Percentiles rank a stretch among this genome's conserved stretches.
Conservation (phyloP, 1,140 invertebrate species). For the Drosophila pachea region DNA sequence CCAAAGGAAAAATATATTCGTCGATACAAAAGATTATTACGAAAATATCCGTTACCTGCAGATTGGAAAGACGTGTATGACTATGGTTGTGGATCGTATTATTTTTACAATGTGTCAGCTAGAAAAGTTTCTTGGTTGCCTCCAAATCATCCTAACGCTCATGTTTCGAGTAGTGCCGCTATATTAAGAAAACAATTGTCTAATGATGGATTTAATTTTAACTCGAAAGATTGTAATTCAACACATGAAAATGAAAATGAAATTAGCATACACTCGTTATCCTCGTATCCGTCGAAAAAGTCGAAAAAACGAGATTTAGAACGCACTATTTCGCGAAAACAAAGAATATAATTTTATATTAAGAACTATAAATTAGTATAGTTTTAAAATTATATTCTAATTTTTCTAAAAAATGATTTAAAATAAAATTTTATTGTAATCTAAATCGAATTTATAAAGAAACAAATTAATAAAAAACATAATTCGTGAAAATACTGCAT, state of each 20-base stretch:
- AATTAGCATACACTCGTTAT: slow-evolving; percentile 2
- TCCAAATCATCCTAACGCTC: slow-evolving; percentile 92
- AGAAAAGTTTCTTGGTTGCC: slow-evolving; percentile 93
- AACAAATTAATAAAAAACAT: too few species aligned
- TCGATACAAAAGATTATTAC: slow-evolving; percentile 87
- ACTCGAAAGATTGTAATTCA: slow-evolving; percentile 28
- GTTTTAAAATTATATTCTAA: too few species aligned
- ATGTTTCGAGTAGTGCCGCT: slow-evolving; percentile 89
- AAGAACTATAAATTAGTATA: too few species aligned
- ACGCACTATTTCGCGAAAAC: slow-evolving; percentile 49
- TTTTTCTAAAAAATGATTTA: too few species aligned
- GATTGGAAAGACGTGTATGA: slow-evolving; percentile 97
- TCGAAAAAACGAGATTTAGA: slow-evolving; percentile 57
- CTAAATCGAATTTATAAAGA: too few species aligned
- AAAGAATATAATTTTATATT: slow-evolving; percentile 15
- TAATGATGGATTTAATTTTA: slow-evolving; percentile 56
- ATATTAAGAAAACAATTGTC: slow-evolving; percentile 85
- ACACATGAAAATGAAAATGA: slow-evolving; percentile 31
- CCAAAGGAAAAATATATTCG: slow-evolving; percentile 88
- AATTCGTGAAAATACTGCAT: too few species aligned
- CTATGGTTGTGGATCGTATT: slow-evolving; percentile 84
- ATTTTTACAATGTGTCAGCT: slow-evolving; percentile 56
- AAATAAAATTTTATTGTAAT: too few species aligned
- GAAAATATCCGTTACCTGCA: slow-evolving; percentile 93
- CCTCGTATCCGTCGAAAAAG: slow-evolving; percentile 39